A percentile compares a stretch with the other conserved stretches of the same genome.
Conservation (phyloP, 2,113 vertebrate genomes). For the Azemiops feae region DNA sequence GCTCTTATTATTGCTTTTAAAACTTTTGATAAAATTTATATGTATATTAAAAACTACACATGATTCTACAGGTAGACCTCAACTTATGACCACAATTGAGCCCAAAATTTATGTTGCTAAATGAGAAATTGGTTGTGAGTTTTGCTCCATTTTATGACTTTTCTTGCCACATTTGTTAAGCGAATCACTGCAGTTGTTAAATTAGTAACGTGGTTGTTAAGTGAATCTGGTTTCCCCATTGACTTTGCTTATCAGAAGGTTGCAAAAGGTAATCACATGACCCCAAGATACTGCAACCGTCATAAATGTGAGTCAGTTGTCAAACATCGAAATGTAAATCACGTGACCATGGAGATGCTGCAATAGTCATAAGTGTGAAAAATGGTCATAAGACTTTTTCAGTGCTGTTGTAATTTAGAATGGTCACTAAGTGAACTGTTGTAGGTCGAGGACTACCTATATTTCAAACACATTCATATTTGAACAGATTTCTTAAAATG, state of each 20-base stretch:
- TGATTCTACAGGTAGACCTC: no score
- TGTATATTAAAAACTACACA: no score
- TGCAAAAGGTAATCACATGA: no score
- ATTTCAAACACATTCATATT: background rate
- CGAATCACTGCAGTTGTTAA: background rate
- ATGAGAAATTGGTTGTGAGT: no score
- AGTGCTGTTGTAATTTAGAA: background rate
- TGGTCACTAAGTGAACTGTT: background rate
- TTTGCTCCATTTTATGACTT: background rate
- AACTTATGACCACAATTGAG: no score
- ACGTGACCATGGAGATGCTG: background rate
- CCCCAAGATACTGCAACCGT: background rate
- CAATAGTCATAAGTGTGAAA: background rate
- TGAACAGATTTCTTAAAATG: background rate
- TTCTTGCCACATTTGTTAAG: background rate
- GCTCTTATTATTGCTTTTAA: background rate
- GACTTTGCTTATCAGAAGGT: background rate
- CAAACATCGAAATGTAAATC: background rate
- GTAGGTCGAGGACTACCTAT: background rate
- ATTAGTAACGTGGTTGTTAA: background rate
- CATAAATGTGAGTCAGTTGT: background rate
- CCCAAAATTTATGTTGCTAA: no score
- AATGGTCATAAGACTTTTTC: background rate
- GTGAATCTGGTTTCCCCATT: background rate
- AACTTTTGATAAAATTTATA: background rate